A percentile compares a stretch with the other conserved stretches of the same genome.
Conservation (phyloP, 1,140 invertebrate species). For the Branchinecta lynchi region DNA sequence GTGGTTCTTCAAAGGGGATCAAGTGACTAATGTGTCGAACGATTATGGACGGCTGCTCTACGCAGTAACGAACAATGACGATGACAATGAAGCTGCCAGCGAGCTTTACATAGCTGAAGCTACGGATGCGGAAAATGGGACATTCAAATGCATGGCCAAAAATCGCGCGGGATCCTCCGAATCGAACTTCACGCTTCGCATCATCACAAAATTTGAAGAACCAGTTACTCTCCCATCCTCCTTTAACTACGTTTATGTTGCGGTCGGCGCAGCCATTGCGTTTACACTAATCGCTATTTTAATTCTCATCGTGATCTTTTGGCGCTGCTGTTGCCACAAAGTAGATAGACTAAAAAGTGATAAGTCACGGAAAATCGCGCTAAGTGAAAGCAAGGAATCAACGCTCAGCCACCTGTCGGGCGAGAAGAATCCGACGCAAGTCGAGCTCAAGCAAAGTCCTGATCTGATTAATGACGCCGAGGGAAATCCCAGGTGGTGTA, state of each 20-base stretch:
- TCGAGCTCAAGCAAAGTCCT: conserved; percentile 44
- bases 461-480: conserved; percentile 58
- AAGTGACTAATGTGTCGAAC: conserved; percentile 14
- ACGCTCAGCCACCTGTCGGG: background rate
- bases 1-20: conserved; percentile 56
- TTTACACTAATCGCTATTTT: conserved; percentile 37
- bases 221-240: conserved; percentile 17
- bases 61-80: conserved; percentile 48
- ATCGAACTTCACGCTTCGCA: conserved; percentile 57
- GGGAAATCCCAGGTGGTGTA: conserved; percentile 31
- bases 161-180: conserved; percentile 57
- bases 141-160: conserved; percentile 60
- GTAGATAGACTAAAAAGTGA: conserved; percentile 12
- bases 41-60: conserved; percentile 25
- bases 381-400: background rate
- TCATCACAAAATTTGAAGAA: conserved; percentile 50
- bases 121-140: conserved; percentile 56
- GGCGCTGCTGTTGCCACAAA: conserved; percentile 41
- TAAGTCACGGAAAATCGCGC: conserved; percentile 7
- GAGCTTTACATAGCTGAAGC: conserved; percentile 58
- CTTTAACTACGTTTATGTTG: conserved; percentile 47
- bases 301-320: conserved; percentile 41
- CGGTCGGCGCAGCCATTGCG: conserved; percentile 43
- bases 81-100: conserved; percentile 47
- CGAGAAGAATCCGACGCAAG: background rate